These are phyloP conservation scores for Premnoplex brunnescens DNA, from an alignment of 2,797 vertebrate species.

Conservation along the genomic window DNA sequence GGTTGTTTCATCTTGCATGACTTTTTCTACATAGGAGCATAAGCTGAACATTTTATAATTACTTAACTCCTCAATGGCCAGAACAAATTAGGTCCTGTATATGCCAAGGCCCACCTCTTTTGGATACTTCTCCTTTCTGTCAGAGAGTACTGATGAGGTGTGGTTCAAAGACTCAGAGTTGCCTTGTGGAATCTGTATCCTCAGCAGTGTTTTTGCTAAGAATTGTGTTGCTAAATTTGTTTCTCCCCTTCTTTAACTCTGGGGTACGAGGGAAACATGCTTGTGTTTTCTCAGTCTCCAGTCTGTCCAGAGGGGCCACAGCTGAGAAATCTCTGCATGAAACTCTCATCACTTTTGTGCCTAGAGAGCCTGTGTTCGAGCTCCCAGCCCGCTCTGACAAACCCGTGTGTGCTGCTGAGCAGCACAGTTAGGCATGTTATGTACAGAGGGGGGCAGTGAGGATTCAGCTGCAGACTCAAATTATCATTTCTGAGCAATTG, in stretches of 20 bases:
- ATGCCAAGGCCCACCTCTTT: background rate
- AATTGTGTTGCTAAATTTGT: background rate
- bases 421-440: background rate
- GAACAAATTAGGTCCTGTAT: background rate
- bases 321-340: background rate
- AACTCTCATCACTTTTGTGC: background rate
- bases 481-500: background rate
- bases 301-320: background rate
- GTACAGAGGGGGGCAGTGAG: slow-evolving; percentile 64
- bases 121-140: background rate
- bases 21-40: background rate
- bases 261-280: background rate
- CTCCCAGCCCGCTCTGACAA: background rate
- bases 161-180: background rate
- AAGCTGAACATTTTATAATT: background rate
- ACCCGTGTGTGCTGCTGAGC: background rate
- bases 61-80: background rate
- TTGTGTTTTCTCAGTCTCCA: background rate
- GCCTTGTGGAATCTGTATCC: background rate
- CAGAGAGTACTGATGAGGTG: background rate
- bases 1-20: background rate
- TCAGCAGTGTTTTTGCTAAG: background rate
- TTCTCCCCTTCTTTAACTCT: background rate
- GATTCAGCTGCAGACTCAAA: slow-evolving; percentile 51
- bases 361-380: background rate